Base-by-base conservation (phyloP, 1,140 invertebrate species). In the Atopsyche davidsoni region DNA sequence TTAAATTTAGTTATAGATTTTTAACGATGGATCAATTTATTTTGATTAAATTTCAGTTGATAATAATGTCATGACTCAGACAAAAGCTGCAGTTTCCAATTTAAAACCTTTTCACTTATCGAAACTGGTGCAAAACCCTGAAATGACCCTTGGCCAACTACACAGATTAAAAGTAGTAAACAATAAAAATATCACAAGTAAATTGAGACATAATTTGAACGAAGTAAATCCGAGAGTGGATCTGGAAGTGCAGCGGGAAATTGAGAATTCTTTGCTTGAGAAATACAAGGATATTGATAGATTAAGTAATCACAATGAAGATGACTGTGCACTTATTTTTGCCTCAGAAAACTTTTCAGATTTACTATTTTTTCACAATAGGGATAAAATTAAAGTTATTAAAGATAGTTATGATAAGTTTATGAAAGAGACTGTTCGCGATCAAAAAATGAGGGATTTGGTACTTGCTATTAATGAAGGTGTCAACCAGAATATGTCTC, bases 61-160 rank as follows among this genome's bases (percentile, higher is more conserved):
- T 23, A 68, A 80, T 23, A 64, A 69, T 13, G 69, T 65, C 3
- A 77, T 77, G 59, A 80, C 62, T 40, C 79, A 83, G 62, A 75
- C 71, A 25, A 81, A 79, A 62, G 78, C 83, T 13, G 67, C 74
- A 6, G 76, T 86, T 2, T 78, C 75, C 52, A 83, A 79, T 54
- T 63, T 86, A 10, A 78, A 74, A 61, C 74, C 79, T 1, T 65
- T 71, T 45, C 78, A 85, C 62, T 60, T 87, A 14, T 78, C 82
- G 17, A 71, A 79, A 43, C 65, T 85, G 14, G 75, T 81, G 11
- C 63, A 73, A 31, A 77, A 78, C 57, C 61, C 75, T 18, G 62
- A 69, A 59, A 72, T 75, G 43, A 78, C 72, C 31, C 63, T 81
- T 14, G 75, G 74, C 44, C 72, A 80, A 60, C 62, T 80, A 3